Evolutionary conservation across 2,888 invertebrate genomes (phyloP), one percentile per base, ranked within the genome.

Genomic region (Dynastes maya): DNA sequence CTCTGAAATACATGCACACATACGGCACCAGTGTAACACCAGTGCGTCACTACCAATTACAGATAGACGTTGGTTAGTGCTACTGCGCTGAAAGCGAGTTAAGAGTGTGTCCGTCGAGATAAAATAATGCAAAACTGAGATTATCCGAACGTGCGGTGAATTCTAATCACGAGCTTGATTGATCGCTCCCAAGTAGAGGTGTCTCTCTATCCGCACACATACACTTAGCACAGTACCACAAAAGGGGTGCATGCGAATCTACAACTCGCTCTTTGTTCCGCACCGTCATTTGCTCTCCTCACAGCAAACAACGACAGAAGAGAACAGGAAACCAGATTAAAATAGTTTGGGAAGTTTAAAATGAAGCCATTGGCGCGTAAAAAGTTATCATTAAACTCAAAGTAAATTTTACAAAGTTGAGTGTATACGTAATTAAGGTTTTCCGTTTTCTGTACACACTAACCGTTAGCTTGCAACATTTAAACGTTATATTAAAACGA

Each of bases 61-160:
- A 63, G 72, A 74, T 74, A 40, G 61, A 74, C 61, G 68, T 68
- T 45, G 61, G 61, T 61, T 40, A 74, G 40, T 74, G 16, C 45
- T 61, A 27, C 45, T 40, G 72, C 22, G 22, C 29, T 40, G 63
- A 53, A 67, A 61, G 76, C 68, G 85, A 84, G 86, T 86, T 85
- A 84, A 85, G 85, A 84, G 85, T 85, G 86, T 84, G 81, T 74
- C 72, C 84, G 85, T 83, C 84, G 84, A 87, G 88, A 88, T 88
- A 88, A 88, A 88, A 88, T 88, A 88, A 88, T 88, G 88, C 87
- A 87, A 87, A 87, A 87, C 85, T 86, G 86, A 88, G 89, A 89
- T 89, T 89, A 88, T 86, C 84, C 84, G 86, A 84, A 88, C 89
- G 89, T 89, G 89, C 86, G 85, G 84, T 86, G 88, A 89, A 88